Percentiles rank a stretch among this genome's conserved stretches.
Conservation (phyloP, 2,797 vertebrate species). For the Eulemur mongoz region DNA sequence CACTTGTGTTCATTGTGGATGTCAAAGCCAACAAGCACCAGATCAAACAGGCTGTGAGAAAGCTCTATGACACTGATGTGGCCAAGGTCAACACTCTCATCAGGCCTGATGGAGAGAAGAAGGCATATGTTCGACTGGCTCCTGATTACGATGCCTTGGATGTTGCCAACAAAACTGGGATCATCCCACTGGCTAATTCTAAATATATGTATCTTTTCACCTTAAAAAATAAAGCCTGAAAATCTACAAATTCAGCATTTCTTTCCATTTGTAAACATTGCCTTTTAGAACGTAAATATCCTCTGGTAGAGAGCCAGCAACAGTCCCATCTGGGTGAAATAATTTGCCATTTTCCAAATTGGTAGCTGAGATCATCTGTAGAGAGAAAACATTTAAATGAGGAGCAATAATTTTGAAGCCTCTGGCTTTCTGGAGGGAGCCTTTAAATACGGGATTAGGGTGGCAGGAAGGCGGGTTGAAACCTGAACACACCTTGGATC, state of each 20-base stretch:
- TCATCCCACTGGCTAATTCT: too few species aligned
- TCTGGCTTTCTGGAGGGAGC: not conserved
- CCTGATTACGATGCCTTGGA: too few species aligned
- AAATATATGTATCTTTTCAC: too few species aligned
- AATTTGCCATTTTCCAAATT: not conserved
- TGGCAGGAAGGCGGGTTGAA: not conserved
- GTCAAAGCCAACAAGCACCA: too few species aligned
- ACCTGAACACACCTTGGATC: not conserved
- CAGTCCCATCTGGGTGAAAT: not conserved
- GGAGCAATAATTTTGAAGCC: not conserved
- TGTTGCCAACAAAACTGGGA: too few species aligned
- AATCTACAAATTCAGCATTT: not conserved
- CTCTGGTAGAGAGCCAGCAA: not conserved
- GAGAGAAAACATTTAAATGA: not conserved
- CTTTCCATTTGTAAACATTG: not conserved
- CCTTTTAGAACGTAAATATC: not conserved
- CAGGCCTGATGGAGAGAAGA: too few species aligned
- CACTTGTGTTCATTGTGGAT: too few species aligned
- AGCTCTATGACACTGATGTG: too few species aligned
- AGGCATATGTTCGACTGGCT: too few species aligned
- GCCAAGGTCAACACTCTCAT: too few species aligned
- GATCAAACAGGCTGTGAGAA: too few species aligned
- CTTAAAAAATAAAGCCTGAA: not conserved
- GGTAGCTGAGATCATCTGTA: not conserved
- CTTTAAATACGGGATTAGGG: not conserved